Conservation (phyloP, 1,140 invertebrate genomes). For the Diachasma alloeum region DNA sequence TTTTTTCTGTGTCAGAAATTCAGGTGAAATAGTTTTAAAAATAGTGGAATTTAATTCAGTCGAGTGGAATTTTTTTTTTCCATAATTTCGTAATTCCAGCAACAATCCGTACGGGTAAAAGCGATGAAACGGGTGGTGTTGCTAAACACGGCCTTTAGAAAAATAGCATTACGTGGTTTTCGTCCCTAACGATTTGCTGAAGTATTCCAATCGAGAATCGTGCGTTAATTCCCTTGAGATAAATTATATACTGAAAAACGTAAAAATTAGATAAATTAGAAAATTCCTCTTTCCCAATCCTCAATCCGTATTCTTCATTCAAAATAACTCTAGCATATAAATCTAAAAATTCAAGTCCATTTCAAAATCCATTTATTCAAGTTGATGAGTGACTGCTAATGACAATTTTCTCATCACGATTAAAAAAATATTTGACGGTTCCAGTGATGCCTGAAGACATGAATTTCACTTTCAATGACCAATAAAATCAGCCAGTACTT, state of each 20-base stretch:
- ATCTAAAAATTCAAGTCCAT: too few species aligned
- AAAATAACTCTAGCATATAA: too few species aligned
- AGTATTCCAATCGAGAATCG: neutral
- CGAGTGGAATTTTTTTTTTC: neutral
- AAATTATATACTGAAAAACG: neutral
- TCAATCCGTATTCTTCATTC: neutral
- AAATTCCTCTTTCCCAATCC: neutral
- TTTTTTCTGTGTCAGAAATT: neutral
- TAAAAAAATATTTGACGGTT: too few species aligned
- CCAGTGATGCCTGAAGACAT: too few species aligned
- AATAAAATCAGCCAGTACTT: too few species aligned
- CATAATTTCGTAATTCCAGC: conserved; percentile 15
- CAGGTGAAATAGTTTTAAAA: neutral
- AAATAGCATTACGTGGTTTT: conserved; percentile 8
- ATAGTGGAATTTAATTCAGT: neutral
- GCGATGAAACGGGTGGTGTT: conserved; percentile 13
- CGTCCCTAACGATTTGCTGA: neutral
- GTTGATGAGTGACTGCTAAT: too few species aligned
- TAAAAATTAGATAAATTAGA: neutral
- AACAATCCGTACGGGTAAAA: conserved; percentile 22
- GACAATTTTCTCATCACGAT: too few species aligned
- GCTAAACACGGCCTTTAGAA: neutral
- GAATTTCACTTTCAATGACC: too few species aligned
- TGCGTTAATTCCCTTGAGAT: neutral
- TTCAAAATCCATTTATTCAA: too few species aligned